Evolutionary conservation across 2,888 invertebrate genomes (phyloP).

Genomic region (Scrobipalpa atriplicella): DNA sequence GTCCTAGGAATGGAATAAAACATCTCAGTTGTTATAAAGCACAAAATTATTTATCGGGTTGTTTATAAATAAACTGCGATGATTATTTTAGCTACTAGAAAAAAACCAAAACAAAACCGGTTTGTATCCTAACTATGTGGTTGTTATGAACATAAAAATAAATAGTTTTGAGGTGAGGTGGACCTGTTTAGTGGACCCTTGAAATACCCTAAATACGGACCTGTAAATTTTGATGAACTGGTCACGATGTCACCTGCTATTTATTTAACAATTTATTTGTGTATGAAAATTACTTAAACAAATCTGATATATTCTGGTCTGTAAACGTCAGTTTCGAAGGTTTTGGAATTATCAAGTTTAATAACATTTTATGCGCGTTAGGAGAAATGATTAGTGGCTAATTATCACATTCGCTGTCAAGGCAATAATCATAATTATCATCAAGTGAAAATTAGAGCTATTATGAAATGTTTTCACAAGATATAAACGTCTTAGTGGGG

Average conservation of each 20-base stretch:
- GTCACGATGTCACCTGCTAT: background rate
- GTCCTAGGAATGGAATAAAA: background rate
- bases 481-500: background rate
- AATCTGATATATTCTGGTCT: background rate
- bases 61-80: background rate
- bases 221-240: background rate
- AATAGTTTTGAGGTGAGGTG: background rate
- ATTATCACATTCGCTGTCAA: conserved; percentile 1
- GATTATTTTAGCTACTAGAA: background rate
- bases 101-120: background rate
- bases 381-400: background rate
- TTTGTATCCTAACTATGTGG: background rate
- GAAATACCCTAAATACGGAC: background rate
- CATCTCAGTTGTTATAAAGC: background rate
- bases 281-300: background rate
- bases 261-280: background rate
- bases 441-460: conserved; percentile 1
- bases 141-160: conserved; percentile 2
- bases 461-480: conserved; percentile 1
- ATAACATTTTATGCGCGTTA: background rate
- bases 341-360: background rate
- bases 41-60: background rate
- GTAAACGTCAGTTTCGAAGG: background rate
- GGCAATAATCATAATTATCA: background rate
- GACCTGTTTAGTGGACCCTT: background rate